Evolutionary conservation across 2,888 invertebrate species (phyloP), one percentile per base, ranked within the genome.

Genomic region (Campopleginae sp.): DNA sequence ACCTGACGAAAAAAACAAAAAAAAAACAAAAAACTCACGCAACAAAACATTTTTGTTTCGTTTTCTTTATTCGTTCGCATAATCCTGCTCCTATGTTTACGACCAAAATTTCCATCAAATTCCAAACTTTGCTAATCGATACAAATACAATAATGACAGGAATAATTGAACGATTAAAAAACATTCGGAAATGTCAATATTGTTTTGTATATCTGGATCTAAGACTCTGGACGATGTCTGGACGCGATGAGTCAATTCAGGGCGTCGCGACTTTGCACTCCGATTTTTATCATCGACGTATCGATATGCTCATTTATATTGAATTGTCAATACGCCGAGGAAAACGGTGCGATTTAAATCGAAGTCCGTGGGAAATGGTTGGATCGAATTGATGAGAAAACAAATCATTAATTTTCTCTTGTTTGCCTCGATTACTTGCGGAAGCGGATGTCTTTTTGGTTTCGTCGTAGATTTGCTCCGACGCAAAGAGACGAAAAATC

Each of bases 1-100:
- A 42, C 54, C 23, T 72, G 72, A 54, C 58, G 27, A 38, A 51
- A 54, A 42, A 72, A n/a, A n/a, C n/a, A n/a, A n/a, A n/a, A n/a
- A n/a, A n/a, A n/a, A n/a, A n/a, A n/a, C n/a, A n/a, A n/a, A 23
- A 38, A 38, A 38, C 23, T 51, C 27, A 23, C 19, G 14, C 5
- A 44, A 66, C 33, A 23, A 23, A 10, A 44, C 23, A 27, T 68
- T 46, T 27, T 23, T 27, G 6, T 42, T 38, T 14, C 14, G 5
- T 2, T 27, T 23, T 14, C 1, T 4, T 7, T 14, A 27, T 27
- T 38, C 23, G 54, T 27, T n/a, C 54, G 12, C n/a, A n/a, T 33
- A 63, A 63, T 38, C 38, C 38, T 27, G 14, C 5, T n/a, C n/a
- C n/a, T 3, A 6, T 27, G 4, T 27, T 23, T 27, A 14, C 14